phyloP scores from a whole-genome alignment of 2,113 vertebrate genomes.

The Poeciliopsis occidentalis region DNA sequence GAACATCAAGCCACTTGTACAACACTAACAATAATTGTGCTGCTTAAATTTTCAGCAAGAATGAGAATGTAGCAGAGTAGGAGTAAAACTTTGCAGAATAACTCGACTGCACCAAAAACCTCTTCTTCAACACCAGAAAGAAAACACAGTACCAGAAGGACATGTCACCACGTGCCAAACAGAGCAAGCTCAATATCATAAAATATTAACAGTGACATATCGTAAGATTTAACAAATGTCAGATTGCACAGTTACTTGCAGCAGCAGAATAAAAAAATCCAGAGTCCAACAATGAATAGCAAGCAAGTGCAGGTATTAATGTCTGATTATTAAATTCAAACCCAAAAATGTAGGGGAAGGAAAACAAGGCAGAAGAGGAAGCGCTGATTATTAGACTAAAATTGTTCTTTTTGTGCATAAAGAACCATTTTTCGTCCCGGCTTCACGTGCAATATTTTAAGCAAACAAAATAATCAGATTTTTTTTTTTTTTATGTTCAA shows the following conservation, averaged over 20 bases:
- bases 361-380: neutral
- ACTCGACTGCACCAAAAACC: neutral
- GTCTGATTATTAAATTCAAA: neutral
- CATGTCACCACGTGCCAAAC: neutral
- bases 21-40: neutral
- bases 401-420: too few relatives aligned
- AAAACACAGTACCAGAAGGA: neutral
- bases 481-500: too few relatives aligned
- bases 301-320: neutral
- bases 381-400: neutral
- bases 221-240: neutral
- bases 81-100: neutral
- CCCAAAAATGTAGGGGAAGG: neutral
- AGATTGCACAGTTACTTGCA: neutral
- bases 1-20: too few relatives aligned
- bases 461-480: too few relatives aligned
- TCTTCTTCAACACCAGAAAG: neutral
- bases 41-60: neutral
- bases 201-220: neutral
- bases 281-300: neutral
- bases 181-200: neutral
- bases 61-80: neutral
- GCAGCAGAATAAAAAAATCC: neutral
- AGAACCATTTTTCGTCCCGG: too few relatives aligned
- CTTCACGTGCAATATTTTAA: too few relatives aligned